phyloP scores from a whole-genome alignment of 2,113 vertebrate genomes.

The Apteryx mantelli region DNA sequence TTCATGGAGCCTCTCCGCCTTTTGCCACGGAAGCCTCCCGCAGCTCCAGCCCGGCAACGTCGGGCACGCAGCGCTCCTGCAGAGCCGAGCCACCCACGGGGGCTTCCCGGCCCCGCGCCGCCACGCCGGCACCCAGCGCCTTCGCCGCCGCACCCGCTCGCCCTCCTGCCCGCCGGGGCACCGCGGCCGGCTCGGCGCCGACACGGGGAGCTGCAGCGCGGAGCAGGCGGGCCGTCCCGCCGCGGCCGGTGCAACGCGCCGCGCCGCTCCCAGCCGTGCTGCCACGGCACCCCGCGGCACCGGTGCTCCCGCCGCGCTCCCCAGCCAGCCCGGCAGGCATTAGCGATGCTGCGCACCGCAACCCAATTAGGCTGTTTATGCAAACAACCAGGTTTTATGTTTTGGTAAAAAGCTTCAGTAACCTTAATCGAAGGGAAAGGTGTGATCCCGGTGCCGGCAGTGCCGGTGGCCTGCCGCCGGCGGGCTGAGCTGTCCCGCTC shows the following conservation, averaged over 20 bases:
- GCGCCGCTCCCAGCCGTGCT: too few species aligned
- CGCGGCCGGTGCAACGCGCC: too few species aligned
- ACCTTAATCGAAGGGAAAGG: constrained; percentile 44
- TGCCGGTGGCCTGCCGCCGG: background rate
- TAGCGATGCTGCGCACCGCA: constrained; percentile 42
- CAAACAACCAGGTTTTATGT: constrained; percentile 71
- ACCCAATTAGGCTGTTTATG: constrained; percentile 71
- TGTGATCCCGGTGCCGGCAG: background rate
- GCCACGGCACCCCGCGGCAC: background rate
- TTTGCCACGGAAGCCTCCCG: constrained; percentile 63
- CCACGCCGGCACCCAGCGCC: background rate
- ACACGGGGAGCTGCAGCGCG: background rate
- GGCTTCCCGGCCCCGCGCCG: background rate
- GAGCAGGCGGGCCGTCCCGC: too few species aligned
- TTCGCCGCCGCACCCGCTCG: too few species aligned
- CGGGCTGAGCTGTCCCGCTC: background rate
- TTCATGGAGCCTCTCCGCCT: constrained; percentile 68
- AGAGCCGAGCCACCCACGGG: background rate
- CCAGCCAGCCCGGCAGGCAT: constrained; percentile 35
- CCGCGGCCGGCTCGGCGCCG: background rate
- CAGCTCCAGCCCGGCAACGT: constrained; percentile 33
- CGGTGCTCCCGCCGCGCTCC: background rate
- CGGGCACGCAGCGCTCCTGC: constrained; percentile 35
- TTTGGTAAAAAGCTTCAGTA: constrained; percentile 66
- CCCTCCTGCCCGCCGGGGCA: background rate